A percentile compares a stretch with the other conserved stretches of the same genome.
Evolutionary conservation across 2,797 vertebrate species (phyloP).

Genomic region (Tamandua tetradactyla): DNA sequence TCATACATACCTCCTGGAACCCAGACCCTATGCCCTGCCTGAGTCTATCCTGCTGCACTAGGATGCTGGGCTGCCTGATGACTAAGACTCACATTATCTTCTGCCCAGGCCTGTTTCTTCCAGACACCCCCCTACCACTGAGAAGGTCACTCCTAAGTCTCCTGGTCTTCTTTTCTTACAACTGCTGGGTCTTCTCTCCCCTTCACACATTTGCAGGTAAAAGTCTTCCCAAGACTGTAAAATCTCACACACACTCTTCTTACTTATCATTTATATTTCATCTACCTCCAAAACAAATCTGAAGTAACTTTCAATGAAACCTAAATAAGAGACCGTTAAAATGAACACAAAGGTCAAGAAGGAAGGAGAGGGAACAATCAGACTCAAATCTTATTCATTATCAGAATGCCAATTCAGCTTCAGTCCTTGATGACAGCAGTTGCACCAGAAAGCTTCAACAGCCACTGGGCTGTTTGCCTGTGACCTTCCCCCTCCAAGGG

Average conservation of each 20-base stretch:
- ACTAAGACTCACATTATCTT: background rate
- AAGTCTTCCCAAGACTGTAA: background rate
- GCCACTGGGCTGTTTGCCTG: background rate
- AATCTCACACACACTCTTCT: background rate
- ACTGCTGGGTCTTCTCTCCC: background rate
- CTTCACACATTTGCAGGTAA: background rate
- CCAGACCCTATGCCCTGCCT: background rate
- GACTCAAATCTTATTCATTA: background rate
- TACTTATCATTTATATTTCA: background rate
- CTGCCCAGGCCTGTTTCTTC: background rate
- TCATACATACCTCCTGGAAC: background rate
- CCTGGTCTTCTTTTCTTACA: background rate
- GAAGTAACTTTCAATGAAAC: background rate
- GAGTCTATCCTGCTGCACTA: background rate
- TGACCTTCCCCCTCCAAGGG: background rate
- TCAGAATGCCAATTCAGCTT: background rate
- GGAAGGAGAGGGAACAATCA: background rate
- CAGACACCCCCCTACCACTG: background rate
- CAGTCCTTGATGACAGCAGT: background rate
- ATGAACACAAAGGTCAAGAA: background rate
- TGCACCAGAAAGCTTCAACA: background rate
- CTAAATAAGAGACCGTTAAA: background rate
- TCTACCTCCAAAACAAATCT: background rate
- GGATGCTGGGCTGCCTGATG: too few relatives aligned
- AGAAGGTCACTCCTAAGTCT: background rate